Base-by-base conservation (phyloP, 2,113 vertebrate genomes). In the Artemisiospiza belli region DNA sequence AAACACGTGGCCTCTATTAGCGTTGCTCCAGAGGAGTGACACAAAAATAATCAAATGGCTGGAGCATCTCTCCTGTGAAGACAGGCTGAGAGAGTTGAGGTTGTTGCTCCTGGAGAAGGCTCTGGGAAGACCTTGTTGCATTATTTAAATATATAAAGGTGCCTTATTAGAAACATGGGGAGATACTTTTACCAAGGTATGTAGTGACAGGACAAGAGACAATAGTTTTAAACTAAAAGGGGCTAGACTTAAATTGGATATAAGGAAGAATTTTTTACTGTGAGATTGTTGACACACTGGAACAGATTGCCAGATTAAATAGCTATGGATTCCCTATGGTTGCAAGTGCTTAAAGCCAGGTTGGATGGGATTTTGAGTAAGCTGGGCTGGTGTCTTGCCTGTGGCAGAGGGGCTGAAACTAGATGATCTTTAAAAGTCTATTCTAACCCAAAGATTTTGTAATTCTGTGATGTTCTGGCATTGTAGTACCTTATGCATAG, bases 261-360 rank as follows among this genome's bases (percentile, higher is more conserved):
- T 54, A 49, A 75, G 8, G 41, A 68, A 64, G 23, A 74, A 28
- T 23, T 31, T 79, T 83, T 72, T 8, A n/a, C 19, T 24, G 2
- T 70, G 47, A 49, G n/a, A 8, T 37, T 25, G 5, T 39, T 82
- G 7, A 75, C 27, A 30, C 24, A 37, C 1, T 63, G 25, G 12
- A 79, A 41, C 7, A 37, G 4, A 11, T 33, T 76, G 28, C 23
- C 23, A 35, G 21, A 35, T 5, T 35, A 11, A 63, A 55, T 27
- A 49, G 8, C 6, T 76, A 14, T 44, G 31, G 14, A 21, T 63
- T 37, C 2, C 19, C 6, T 0, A 0, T 37, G 5, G 10, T 12
- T 80, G 33, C 11, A 51, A 63, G 14, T 21, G 8, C 39, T 66
- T 37, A 58, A 66, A 57, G 7, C 3, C 57, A 74, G 55, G 15